Conservation (phyloP, 2,888 invertebrate species). For the Chrysotoxum bicinctum region DNA sequence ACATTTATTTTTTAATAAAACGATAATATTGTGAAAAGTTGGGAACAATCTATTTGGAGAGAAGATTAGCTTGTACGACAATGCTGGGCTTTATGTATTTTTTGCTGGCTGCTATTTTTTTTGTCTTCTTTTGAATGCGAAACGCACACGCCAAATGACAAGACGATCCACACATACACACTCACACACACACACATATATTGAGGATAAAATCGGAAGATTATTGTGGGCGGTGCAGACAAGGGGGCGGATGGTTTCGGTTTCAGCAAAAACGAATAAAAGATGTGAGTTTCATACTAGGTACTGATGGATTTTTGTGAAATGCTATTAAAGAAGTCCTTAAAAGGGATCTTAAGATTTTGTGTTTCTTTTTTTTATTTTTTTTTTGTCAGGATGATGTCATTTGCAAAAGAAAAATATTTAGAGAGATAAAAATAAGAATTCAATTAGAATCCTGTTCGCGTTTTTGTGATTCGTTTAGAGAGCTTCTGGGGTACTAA, state of each 20-base stretch:
- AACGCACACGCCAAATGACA: slow-evolving; percentile 25
- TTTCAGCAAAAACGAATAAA: slow-evolving; percentile 6
- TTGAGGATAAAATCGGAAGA: slow-evolving; percentile 26
- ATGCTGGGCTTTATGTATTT: slow-evolving; percentile 47
- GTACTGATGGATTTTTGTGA: slow-evolving; percentile 23
- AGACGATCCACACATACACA: slow-evolving; percentile 2
- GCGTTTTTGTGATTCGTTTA: slow-evolving; percentile 16
- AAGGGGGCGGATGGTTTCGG: slow-evolving; percentile 25
- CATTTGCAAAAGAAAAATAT: slow-evolving; percentile 26
- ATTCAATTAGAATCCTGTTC: slow-evolving; percentile 54
- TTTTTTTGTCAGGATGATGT: slow-evolving; percentile 45
- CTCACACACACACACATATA: not conserved
- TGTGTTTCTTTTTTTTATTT: slow-evolving; percentile 15
- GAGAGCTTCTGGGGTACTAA: not conserved
- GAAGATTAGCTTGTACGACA: slow-evolving; percentile 69
- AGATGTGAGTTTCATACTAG: slow-evolving; percentile 12
- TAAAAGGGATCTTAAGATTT: slow-evolving; percentile 50
- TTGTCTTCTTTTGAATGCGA: slow-evolving; percentile 11
- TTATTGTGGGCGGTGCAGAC: slow-evolving; percentile 17
- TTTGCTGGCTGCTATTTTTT: not conserved
- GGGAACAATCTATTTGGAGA: slow-evolving; percentile 69
- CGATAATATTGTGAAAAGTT: slow-evolving; percentile 71
- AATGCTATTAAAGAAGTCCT: slow-evolving; percentile 49
- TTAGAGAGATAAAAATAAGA: slow-evolving; percentile 43
- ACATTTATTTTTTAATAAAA: slow-evolving; percentile 71